Base-by-base conservation (phyloP, 2,113 vertebrate genomes). In the Neotoma lepida region DNA sequence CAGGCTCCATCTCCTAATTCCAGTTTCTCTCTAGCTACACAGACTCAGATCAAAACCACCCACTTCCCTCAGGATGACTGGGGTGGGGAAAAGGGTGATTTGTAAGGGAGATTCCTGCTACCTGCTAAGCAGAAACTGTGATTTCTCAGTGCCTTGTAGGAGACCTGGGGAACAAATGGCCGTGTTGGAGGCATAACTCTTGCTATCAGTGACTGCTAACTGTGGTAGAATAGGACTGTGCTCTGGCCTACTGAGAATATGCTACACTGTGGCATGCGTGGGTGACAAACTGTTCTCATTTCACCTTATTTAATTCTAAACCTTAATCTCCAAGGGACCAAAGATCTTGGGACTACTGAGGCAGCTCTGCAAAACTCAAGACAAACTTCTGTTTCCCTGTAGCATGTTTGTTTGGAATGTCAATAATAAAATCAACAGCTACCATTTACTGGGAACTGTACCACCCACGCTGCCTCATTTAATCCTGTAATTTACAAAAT, bases 271-370 rank as follows among this genome's bases (percentile, higher is more conserved):
- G 92, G 64, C 64, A 86, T 51, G 74, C 90, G 76, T 56, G 78
- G 54, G 70, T 81, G 95, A 96, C 58, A 96, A 95, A 96, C 90
- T 81, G 39, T 66, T 96, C 95, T 94, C 92, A 96, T 88, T 93
- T 93, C 70, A 33, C 91, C 91, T 84, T 89, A 94, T 1, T 93
- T 44, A 86, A 88, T 86, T 95, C 90, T 95, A 93, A 96, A 94
- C 58, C 84, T 93, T 91, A 89, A 88, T 89, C 78, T 90, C 88
- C 64, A 89, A 94, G 78, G 87, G 35, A 95, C 80, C 78, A 91
- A 84, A 85, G 88, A 93, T 88, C 71, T 94, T 94, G 89, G 87
- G 87, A 97, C 90, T 68, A 96, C 35, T 81, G 61, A 96, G 46
- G 85, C 44, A 90, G 74, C 44, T 90, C 58, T 85, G 63, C 3